phyloP scores from a whole-genome alignment of 2,888 invertebrate species.

The Elmis aenea region DNA sequence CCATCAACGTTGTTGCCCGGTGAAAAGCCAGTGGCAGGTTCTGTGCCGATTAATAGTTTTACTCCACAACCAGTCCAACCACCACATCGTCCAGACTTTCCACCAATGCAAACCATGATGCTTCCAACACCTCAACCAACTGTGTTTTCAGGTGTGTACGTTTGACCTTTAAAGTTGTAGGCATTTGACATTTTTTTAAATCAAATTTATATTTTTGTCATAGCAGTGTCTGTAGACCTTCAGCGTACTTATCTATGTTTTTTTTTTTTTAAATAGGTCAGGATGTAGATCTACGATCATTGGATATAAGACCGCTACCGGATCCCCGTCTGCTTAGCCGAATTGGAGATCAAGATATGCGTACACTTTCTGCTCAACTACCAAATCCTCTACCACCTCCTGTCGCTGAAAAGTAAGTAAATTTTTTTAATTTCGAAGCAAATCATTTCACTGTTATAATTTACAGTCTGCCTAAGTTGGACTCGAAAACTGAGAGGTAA shows the following conservation, averaged over 20 bases:
- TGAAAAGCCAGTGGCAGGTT: conserved; percentile 48
- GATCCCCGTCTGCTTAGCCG: conserved; percentile 48
- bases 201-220: conserved; percentile 8
- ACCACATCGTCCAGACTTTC: conserved; percentile 35
- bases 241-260: conserved; percentile 20
- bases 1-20: conserved; percentile 62
- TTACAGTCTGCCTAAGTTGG: conserved; percentile 21
- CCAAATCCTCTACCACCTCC: conserved; percentile 34
- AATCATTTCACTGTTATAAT: background rate
- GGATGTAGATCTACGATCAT: conserved; percentile 55
- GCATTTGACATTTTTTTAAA: conserved; percentile 1
- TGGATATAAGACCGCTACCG: conserved; percentile 48
- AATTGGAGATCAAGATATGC: conserved; percentile 73
- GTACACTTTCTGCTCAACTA: conserved; percentile 51
- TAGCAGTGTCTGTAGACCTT: no score
- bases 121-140: conserved; percentile 19
- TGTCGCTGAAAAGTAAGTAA: conserved; percentile 43
- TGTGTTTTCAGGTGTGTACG: conserved; percentile 27
- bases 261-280: conserved; percentile 45
- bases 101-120: conserved; percentile 30
- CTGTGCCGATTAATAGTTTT: conserved; percentile 41
- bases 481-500: conserved; percentile 15
- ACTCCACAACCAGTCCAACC: conserved; percentile 23
- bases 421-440: conserved; percentile 3
- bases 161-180: conserved; percentile 12